Base-by-base conservation (phyloP, 1,140 invertebrate species). In the Druon quercuslanigerum region DNA sequence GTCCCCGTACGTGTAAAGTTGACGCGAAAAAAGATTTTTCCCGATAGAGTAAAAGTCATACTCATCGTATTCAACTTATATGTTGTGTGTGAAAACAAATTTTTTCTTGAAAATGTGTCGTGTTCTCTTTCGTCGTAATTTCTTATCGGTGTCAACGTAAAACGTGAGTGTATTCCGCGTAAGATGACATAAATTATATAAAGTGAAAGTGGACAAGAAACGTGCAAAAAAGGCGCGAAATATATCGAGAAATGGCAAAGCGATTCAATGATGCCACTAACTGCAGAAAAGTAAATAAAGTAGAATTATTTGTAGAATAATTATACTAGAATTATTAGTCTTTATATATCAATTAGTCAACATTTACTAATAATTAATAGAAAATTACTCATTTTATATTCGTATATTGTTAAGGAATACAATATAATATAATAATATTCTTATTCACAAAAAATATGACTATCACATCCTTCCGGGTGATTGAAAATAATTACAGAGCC, bases 1-100 rank as follows among this genome's bases (percentile, higher is more conserved):
- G 73, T 74, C 73, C 73, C 56, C 54, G 73, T 57, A 74, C 25
- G 51, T 33, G 72, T 79, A 77, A 79, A 81, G 78, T 57, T 46
- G 56, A 70, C 51, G 51, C 50, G 73, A 50, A 77, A 33, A 74
- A 16, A 57, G 40, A 73, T 50, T 60, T 66, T 46, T 33, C 60
- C 16, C 25, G 60, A 66, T 66, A 66, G 33, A 66, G 20, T 66
- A 46, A 66, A 46, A 40, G 60, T 66, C 33, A 40, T 66, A 66
- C 25, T 66, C 8, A 66, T n/a, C n/a, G 6, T 40, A 66, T 11
- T 46, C 8, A 46, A 46, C 7, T 46, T 6, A 46, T 46, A 46
- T 11, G 40, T 46, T 40, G 33, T 12, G 33, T 7, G 25, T 40
- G 2, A 19, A 33, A 14, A 16, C 3, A 16, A n/a, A 40, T 0